Evolutionary conservation across 2,113 vertebrate species (phyloP).

Genomic region (Pygathrix nemaeus): DNA sequence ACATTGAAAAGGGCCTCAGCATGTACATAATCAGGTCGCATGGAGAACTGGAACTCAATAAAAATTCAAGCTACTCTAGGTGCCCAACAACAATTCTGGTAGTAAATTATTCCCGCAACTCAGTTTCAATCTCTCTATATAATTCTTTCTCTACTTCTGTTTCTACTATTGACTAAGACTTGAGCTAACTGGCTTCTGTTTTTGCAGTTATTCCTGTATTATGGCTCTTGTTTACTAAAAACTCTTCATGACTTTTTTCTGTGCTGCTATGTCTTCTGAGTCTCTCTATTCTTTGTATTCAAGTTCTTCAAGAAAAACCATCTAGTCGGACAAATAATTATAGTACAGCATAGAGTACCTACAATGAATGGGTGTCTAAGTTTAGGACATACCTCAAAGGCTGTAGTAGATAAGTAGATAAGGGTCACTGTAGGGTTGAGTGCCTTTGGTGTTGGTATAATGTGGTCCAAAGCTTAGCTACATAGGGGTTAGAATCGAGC

Average conservation of each 20-base stretch:
- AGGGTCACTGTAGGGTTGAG: not conserved
- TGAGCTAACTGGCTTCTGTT: not conserved
- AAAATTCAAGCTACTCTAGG: not conserved
- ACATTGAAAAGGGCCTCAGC: not conserved
- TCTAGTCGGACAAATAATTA: not conserved
- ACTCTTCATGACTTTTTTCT: not conserved
- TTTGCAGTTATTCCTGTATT: not conserved
- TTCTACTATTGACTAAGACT: not conserved
- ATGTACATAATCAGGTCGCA: not conserved
- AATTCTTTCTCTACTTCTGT: slow-evolving; percentile 3
- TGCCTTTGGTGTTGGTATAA: not conserved
- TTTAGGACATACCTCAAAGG: not conserved
- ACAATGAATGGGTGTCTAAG: not conserved
- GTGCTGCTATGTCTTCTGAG: not conserved
- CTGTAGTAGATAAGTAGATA: not conserved
- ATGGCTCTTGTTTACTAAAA: not conserved
- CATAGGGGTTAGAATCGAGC: not conserved
- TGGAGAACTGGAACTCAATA: not conserved
- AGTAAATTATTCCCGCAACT: not conserved
- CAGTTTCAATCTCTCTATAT: not conserved
- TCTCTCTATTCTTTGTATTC: not conserved
- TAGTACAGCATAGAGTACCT: not conserved
- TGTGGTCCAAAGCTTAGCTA: not conserved
- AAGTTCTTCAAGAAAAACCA: not conserved
- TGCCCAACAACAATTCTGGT: not conserved